Conservation (phyloP, 1,140 invertebrate species). For the Platyscapa corneri region DNA sequence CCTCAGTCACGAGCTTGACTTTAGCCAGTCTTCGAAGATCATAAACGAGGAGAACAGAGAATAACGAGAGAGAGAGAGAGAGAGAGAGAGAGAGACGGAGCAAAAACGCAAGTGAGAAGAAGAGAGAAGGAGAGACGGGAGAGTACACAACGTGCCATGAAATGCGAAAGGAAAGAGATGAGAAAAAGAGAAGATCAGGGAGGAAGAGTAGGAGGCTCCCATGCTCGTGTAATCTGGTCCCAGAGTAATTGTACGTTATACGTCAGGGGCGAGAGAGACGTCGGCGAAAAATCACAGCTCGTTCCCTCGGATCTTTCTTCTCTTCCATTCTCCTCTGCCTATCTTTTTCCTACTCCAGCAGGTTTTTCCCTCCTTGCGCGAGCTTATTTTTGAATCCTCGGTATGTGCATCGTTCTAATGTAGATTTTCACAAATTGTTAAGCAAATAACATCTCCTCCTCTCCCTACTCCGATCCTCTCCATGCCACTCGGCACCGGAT, state of each 20-base stretch:
- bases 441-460: background rate
- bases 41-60: constrained; percentile 59
- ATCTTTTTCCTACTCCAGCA: background rate
- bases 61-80: constrained; percentile 30
- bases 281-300: constrained; percentile 70
- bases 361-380: background rate
- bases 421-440: constrained; percentile 40
- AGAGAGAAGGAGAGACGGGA: background rate
- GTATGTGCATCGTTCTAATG: background rate
- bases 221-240: constrained; percentile 71
- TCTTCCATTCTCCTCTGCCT: constrained; percentile 29
- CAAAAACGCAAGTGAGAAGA: background rate
- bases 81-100: background rate
- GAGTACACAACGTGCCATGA: constrained; percentile 18
- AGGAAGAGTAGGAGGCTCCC: constrained; percentile 60
- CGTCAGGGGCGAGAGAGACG: constrained; percentile 59
- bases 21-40: constrained; percentile 55
- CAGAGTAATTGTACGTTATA: constrained; percentile 72
- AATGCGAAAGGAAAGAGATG: constrained; percentile 33
- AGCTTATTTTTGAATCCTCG: background rate
- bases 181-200: background rate
- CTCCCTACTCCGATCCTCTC: background rate
- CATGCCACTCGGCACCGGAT: too few relatives aligned
- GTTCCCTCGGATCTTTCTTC: constrained; percentile 56
- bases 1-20: constrained; percentile 49